phyloP scores from a whole-genome alignment of 2,888 invertebrate genomes.

The Chymomyza fuscimana region DNA sequence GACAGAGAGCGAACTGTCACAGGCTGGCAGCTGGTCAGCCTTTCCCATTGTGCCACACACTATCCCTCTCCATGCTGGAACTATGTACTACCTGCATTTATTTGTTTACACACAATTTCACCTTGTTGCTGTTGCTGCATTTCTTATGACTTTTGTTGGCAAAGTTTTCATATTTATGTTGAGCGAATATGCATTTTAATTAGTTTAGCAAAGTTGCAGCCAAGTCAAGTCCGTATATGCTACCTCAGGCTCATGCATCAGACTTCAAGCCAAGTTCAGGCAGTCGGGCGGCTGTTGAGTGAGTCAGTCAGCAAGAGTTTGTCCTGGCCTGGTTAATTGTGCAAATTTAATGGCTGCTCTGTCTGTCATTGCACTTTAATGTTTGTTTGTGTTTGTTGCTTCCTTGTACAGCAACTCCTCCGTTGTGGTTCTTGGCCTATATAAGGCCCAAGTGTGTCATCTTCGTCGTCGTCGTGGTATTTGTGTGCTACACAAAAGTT shows the following conservation, averaged over 20 bases:
- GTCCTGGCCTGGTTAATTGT: conserved; percentile 18
- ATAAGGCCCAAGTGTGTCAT: not conserved
- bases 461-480: not conserved
- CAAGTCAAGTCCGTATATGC: conserved; percentile 4
- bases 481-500: conserved; percentile 52
- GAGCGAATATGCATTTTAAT: conserved; percentile 72
- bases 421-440: not conserved
- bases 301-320: not conserved
- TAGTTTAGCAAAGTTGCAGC: conserved; percentile 65
- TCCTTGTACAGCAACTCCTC: not conserved
- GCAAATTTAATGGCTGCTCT: conserved; percentile 54
- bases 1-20: conserved; percentile 62
- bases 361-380: conserved; percentile 19
- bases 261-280: not conserved
- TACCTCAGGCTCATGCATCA: not conserved
- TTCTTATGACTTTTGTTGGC: conserved; percentile 40
- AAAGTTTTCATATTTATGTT: conserved; percentile 51
- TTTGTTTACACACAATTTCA: conserved; percentile 5
- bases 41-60: not conserved
- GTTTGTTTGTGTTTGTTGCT: conserved; percentile 21
- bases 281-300: not conserved
- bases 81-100: not conserved
- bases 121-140: conserved; percentile 7
- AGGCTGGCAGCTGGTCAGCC: conserved; percentile 45
- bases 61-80: not conserved